phyloP scores from a whole-genome alignment of 2,888 invertebrate genomes.

The Aelia acuminata region DNA sequence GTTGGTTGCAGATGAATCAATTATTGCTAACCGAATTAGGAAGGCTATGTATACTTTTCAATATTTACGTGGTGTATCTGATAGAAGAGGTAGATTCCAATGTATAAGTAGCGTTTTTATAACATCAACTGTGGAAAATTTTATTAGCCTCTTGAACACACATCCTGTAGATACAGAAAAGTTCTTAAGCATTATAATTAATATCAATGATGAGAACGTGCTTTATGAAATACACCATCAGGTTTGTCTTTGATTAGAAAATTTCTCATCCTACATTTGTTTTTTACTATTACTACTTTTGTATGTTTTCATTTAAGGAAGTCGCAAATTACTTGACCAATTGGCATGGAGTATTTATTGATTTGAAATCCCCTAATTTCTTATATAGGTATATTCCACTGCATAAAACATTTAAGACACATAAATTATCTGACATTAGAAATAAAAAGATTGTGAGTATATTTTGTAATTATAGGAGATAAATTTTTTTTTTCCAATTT shows the following conservation, averaged over 20 bases:
- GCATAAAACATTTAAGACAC: neutral
- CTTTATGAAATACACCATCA: neutral
- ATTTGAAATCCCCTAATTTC: neutral
- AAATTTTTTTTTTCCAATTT: neutral
- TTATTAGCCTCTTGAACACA: neutral
- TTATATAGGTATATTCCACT: neutral
- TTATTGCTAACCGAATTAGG: neutral
- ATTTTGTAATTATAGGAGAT: neutral
- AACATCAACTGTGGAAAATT: neutral
- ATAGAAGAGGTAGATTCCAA: neutral
- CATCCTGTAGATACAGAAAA: neutral
- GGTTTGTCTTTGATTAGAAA: neutral
- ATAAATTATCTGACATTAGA: neutral
- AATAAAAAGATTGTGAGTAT: neutral
- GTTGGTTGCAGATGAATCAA: neutral
- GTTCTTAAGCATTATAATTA: neutral
- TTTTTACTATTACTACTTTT: neutral
- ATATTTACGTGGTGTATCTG: neutral
- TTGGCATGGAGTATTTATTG: neutral
- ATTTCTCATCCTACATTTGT: neutral
- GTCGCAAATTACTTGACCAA: neutral
- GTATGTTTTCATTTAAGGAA: neutral
- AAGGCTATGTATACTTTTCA: neutral
- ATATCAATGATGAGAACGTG: neutral
- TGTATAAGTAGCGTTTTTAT: neutral